Evolutionary conservation across 2,113 vertebrate species (phyloP).

Genomic region (Spea bombifrons): DNA sequence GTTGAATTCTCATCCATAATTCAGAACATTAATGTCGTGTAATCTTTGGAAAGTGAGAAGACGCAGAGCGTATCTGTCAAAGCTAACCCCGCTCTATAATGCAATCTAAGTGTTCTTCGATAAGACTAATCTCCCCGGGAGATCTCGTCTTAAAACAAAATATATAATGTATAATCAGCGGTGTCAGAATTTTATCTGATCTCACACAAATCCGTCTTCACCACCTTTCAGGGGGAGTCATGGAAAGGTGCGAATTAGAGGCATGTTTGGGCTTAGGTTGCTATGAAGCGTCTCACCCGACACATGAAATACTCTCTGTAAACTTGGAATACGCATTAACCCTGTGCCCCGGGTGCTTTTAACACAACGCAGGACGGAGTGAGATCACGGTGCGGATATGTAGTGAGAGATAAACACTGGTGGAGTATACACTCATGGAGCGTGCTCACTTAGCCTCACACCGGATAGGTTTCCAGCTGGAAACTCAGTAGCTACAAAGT

Average conservation of each 20-base stretch:
- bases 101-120: constrained; percentile 1
- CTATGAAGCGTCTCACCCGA: accelerated
- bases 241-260: constrained; percentile 26
- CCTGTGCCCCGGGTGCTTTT: no score
- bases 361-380: no score
- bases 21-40: constrained; percentile 53
- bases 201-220: constrained; percentile 1
- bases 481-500: no score
- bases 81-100: constrained; percentile 55
- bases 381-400: no score
- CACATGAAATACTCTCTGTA: no score
- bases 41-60: constrained; percentile 59
- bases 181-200: constrained; percentile 21
- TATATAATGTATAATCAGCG: constrained; percentile 18
- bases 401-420: no score
- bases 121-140: constrained; percentile 21
- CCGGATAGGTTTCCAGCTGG: no score
- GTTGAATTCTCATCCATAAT: constrained; percentile 56
- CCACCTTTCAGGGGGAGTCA: constrained; percentile 24
- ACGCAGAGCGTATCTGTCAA: constrained; percentile 60
- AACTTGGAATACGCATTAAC: no score
- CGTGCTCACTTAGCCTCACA: no score
- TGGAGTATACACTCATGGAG: no score
- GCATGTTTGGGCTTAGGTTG: constrained; percentile 23
- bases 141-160: constrained; percentile 31